Evolutionary conservation across 2,797 vertebrate genomes (phyloP).

Genomic region (Syndactyla subalaris): DNA sequence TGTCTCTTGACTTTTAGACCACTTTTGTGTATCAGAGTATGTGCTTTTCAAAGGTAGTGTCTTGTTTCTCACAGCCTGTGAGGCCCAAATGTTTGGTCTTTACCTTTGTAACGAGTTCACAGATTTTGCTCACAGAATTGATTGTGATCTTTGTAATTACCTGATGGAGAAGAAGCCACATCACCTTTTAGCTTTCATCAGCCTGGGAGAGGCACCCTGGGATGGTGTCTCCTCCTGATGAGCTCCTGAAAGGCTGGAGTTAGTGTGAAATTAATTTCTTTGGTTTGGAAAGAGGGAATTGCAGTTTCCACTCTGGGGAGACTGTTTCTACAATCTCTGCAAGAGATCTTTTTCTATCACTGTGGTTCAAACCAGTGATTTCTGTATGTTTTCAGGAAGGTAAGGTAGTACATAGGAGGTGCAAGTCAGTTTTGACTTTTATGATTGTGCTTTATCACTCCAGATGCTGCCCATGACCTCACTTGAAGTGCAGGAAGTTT

Average conservation of each 20-base stretch:
- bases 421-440: neutral
- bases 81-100: neutral
- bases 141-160: neutral
- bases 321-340: neutral
- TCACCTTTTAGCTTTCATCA: neutral
- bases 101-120: neutral
- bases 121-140: neutral
- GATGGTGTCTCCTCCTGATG: neutral
- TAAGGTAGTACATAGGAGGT: neutral
- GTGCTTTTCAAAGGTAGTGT: neutral
- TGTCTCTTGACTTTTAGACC: neutral
- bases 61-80: neutral
- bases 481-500: neutral
- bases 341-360: neutral
- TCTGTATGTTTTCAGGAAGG: neutral
- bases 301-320: neutral
- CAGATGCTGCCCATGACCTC: neutral
- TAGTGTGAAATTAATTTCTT: neutral
- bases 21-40: neutral
- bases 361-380: neutral
- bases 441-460: neutral
- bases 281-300: neutral
- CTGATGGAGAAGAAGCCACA: neutral
- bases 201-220: neutral
- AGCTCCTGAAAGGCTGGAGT: neutral